Evolutionary conservation across 2,113 vertebrate species (phyloP), one percentile per base, ranked within the genome.

Genomic region (Scalopus aquaticus): DNA sequence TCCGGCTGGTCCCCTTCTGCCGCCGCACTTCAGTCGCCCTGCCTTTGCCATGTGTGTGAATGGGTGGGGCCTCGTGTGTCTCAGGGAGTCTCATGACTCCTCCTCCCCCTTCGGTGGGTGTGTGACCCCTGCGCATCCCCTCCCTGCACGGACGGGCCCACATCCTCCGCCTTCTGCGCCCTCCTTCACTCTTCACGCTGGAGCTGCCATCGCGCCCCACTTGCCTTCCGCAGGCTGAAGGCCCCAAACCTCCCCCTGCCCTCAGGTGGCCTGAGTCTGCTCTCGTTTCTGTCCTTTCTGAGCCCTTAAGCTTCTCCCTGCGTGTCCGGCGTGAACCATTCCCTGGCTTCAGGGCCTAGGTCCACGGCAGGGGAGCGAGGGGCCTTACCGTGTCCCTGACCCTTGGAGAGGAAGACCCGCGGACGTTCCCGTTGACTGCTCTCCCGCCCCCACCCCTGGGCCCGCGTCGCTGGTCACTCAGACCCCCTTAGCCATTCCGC

Each of bases 11-110:
- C 32, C 13, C 17, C 28, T 19, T 12, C 20, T 46, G 42, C 62
- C 70, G 10, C 37, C 6, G n/a, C 26, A 64, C 64, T 84, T 95
- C 88, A 39, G 88, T 93, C 88, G 93, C 49, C 80, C 88, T 37
- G 4, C 60, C 37, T 93, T 81, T 60, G 19, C 26, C 49, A 26
- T n/a, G 58, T 39, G n/a, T 39, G 62, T 54, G 9, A 56, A 10
- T n/a, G 35, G 58, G 46, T 17, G 70, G 69, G 17, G 60, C 22
- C 49, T 39, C 15, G 6, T 19, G 35, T 37, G 37, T 32, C 28
- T 76, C 32, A 3, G 44, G 11, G 22, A 10, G 42, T 9, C 49
- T 69, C 35, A 30, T 49, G 13, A 46, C 22, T 62, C 58, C 5
- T 28, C 9, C 16, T 42, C 39, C 6, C 19, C n/a, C 24, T 30